Conservation (phyloP, 2,797 vertebrate species). For the Botia almorhae region DNA sequence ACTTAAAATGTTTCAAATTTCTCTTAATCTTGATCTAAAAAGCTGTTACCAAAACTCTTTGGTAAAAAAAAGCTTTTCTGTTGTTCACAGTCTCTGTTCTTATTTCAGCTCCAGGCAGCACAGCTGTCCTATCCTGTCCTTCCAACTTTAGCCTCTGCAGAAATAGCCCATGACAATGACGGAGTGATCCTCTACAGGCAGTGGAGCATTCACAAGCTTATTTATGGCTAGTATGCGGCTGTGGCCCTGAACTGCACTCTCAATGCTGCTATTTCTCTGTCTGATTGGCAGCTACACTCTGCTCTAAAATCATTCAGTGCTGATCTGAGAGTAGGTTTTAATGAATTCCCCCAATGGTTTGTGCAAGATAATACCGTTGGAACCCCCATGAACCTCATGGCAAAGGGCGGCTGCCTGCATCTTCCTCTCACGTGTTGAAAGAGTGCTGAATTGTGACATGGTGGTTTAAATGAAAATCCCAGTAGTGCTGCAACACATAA, state of each 20-base stretch:
- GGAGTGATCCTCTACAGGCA: slow-evolving; percentile 85
- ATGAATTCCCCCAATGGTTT: background rate
- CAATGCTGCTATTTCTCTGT: slow-evolving; percentile 55
- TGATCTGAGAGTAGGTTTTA: slow-evolving; percentile 22
- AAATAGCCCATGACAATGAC: slow-evolving; percentile 92
- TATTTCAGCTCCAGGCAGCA: slow-evolving; percentile 62
- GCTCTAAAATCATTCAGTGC: slow-evolving; percentile 16
- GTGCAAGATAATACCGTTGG: slow-evolving; percentile 78
- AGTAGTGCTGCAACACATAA: slow-evolving; percentile 73
- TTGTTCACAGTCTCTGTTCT: slow-evolving; percentile 69
- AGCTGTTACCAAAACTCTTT: background rate
- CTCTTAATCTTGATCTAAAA: background rate
- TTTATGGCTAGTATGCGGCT: slow-evolving; percentile 79
- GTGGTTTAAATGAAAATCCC: slow-evolving; percentile 61
- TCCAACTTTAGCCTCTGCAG: slow-evolving; percentile 66
- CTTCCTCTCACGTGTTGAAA: slow-evolving; percentile 86
- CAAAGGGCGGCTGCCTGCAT: slow-evolving; percentile 89
- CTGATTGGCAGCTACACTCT: slow-evolving; percentile 5
- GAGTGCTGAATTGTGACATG: slow-evolving; percentile 88
- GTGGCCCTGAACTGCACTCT: slow-evolving; percentile 74
- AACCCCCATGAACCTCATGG: slow-evolving; percentile 87
- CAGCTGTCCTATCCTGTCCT: slow-evolving; percentile 77
- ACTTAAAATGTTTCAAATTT: background rate
- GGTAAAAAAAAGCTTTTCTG: slow-evolving; percentile 59
- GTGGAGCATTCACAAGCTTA: slow-evolving; percentile 78